Conservation (phyloP, 2,888 invertebrate genomes). For the Hermodice carunculata region DNA sequence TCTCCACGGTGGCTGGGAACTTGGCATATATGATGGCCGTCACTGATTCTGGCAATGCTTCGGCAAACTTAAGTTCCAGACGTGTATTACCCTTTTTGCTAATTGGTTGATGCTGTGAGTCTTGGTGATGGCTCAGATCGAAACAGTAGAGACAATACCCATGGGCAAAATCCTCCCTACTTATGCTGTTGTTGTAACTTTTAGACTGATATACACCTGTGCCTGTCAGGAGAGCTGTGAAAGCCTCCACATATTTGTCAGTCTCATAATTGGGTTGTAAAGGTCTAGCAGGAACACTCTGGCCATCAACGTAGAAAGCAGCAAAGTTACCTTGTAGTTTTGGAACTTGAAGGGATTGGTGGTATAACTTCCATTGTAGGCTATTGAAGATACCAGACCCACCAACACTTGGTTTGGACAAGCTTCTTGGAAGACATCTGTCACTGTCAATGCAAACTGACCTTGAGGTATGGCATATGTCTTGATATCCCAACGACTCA, state of each 20-base stretch:
- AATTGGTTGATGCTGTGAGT: neutral
- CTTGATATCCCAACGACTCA: neutral
- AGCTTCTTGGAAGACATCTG: neutral
- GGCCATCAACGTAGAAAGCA: neutral
- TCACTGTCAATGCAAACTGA: neutral
- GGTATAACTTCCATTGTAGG: neutral
- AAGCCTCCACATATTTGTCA: neutral
- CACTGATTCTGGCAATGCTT: neutral
- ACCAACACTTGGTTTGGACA: neutral
- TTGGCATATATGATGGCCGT: neutral
- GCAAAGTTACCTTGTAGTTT: neutral
- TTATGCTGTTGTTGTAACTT: neutral
- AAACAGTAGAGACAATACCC: neutral
- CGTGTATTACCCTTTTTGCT: neutral
- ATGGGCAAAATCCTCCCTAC: neutral
- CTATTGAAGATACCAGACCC: neutral
- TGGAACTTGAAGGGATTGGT: neutral
- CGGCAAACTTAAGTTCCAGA: neutral
- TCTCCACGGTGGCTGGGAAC: neutral
- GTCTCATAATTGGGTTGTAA: neutral
- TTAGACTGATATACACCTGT: neutral
- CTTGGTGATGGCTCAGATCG: neutral
- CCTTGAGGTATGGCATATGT: neutral
- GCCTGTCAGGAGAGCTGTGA: neutral
- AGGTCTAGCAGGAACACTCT: neutral